Conservation (phyloP, 2,113 vertebrate genomes). For the Hippocampus zosterae region DNA sequence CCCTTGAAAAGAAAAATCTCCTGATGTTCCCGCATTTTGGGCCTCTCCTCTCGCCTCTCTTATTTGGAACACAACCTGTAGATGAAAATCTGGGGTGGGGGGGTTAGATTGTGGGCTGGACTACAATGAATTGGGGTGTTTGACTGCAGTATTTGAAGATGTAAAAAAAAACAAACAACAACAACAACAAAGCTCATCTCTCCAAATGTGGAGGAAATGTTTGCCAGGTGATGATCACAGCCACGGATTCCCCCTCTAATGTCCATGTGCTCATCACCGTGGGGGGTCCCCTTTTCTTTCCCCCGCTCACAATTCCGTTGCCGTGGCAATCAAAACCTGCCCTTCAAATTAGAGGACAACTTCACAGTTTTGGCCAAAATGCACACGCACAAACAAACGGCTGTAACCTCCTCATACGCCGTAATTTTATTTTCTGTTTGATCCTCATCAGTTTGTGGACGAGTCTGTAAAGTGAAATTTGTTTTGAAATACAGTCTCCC, state of each 20-base stretch:
- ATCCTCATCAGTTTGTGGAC: background rate
- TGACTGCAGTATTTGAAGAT: background rate
- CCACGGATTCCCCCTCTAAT: constrained; percentile 25
- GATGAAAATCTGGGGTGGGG: constrained; percentile 47
- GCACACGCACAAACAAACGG: background rate
- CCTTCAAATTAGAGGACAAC: constrained; percentile 39
- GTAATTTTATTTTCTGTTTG: background rate
- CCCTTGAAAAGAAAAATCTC: constrained; percentile 39
- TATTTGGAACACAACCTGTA: constrained; percentile 50
- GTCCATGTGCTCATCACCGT: constrained; percentile 30
- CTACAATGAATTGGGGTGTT: constrained; percentile 14
- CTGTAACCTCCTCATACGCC: no score
- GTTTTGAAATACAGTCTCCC: no score
- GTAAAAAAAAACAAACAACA: background rate
- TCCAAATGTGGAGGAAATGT: background rate
- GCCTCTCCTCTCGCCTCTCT: constrained; percentile 22
- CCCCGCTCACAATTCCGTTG: constrained; percentile 1
- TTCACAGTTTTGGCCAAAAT: background rate
- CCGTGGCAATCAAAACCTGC: constrained; percentile 55
- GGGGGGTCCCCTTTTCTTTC: constrained; percentile 12
- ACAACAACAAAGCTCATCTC: background rate
- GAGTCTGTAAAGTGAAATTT: background rate
- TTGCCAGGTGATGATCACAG: constrained; percentile 19
- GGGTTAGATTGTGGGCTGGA: constrained; percentile 27
- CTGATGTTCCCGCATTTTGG: constrained; percentile 21